These are phyloP conservation scores for Nasonovia ribisnigri DNA, from an alignment of 2,888 invertebrate genomes.

Conservation along the genomic window DNA sequence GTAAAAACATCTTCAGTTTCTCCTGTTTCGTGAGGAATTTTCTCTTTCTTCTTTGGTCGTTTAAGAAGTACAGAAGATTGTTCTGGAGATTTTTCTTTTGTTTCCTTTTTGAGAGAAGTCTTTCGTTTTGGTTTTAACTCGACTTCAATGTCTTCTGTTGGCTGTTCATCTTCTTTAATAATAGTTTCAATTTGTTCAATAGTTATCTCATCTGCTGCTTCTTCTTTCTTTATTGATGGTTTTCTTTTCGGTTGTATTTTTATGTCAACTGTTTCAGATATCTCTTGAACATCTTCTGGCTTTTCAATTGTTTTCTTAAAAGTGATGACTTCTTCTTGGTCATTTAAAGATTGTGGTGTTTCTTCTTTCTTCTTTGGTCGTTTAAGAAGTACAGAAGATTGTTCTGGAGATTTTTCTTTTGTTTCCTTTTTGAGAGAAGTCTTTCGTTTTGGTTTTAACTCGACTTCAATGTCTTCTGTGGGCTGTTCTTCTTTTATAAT, in stretches of 20 bases:
- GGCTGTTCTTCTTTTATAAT: no score
- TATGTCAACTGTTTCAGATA: constrained; percentile 71
- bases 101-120: not conserved
- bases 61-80: constrained; percentile 67
- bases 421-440: not conserved
- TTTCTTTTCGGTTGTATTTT: constrained; percentile 75
- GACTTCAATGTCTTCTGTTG: constrained; percentile 65
- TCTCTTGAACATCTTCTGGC: constrained; percentile 69
- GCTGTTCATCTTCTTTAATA: constrained; percentile 58
- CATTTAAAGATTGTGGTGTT: not conserved
- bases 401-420: constrained; percentile 22
- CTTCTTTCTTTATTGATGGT: constrained; percentile 7
- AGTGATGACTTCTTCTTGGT: constrained; percentile 69
- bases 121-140: not conserved
- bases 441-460: not conserved
- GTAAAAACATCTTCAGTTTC: no score
- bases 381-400: constrained; percentile 36
- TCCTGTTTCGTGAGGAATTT: no score
- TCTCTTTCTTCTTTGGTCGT: constrained; percentile 72
- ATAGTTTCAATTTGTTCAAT: constrained; percentile 71
- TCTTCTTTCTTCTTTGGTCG: constrained; percentile 66
- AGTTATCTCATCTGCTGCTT: constrained; percentile 30
- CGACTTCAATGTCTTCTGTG: constrained; percentile 66
- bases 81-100: not conserved
- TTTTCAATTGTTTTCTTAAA: not conserved